Evolutionary conservation across 1,140 invertebrate species (phyloP).

Genomic region (Hermatobates lingyangjiaoensis): DNA sequence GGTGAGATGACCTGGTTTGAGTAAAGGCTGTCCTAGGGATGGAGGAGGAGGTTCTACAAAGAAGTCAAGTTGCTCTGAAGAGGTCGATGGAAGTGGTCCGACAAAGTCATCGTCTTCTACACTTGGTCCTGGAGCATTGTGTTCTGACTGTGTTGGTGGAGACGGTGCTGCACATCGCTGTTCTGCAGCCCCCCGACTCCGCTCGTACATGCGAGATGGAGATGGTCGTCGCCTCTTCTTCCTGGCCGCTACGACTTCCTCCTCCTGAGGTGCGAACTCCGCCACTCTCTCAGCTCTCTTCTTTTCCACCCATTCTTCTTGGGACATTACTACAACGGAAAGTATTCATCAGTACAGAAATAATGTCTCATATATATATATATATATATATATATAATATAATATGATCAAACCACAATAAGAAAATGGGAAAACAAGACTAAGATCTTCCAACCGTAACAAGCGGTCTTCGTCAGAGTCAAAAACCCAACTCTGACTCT

Average conservation of each 20-base stretch:
- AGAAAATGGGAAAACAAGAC: too few species aligned
- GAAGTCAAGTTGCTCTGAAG: neutral
- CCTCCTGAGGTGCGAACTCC: slow-evolving; percentile 43
- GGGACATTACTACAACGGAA: slow-evolving; percentile 33
- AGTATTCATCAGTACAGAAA: neutral
- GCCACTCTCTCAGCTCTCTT: slow-evolving; percentile 39
- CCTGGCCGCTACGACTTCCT: neutral
- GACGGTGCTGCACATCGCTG: neutral
- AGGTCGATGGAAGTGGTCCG: neutral
- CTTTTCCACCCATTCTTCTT: slow-evolving; percentile 61
- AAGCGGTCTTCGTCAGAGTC: too few species aligned
- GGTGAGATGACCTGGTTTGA: slow-evolving; percentile 4
- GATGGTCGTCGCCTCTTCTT: neutral
- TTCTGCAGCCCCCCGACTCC: neutral
- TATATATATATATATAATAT: too few species aligned
- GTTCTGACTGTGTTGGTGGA: neutral
- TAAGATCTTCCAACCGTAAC: too few species aligned
- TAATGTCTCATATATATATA: neutral
- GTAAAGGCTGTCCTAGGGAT: slow-evolving; percentile 16
- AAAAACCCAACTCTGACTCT: too few species aligned
- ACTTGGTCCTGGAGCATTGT: neutral
- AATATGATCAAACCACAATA: too few species aligned
- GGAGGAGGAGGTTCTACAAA: slow-evolving; percentile 15
- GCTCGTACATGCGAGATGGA: neutral
- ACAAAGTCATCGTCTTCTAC: slow-evolving; percentile 4